These are phyloP conservation scores for Cassiopea andromeda DNA, from an alignment of 30 jellyfish, hydroid and myxozoan genomes.

Conservation along the genomic window DNA sequence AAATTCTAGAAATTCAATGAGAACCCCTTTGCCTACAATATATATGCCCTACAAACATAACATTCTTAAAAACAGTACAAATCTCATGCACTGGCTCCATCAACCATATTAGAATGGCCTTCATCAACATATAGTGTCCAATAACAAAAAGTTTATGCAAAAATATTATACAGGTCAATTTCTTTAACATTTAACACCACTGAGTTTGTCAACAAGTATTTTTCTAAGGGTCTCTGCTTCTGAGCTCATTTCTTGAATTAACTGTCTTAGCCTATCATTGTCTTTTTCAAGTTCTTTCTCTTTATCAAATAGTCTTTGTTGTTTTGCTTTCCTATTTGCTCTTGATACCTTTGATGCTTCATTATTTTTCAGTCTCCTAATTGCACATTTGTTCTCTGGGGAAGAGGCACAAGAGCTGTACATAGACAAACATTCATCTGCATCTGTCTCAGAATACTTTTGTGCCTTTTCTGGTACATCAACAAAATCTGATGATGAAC, in stretches of 20 bases:
- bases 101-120: too few species aligned
- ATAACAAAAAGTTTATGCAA: too few species aligned
- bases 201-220: slow-evolving; percentile 62
- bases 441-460: slow-evolving; percentile 28
- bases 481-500: not conserved
- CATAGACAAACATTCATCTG: slow-evolving; percentile 31
- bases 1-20: too few species aligned
- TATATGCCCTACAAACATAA: too few species aligned
- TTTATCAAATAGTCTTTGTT: slow-evolving; percentile 46
- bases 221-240: slow-evolving; percentile 76
- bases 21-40: too few species aligned
- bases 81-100: too few species aligned
- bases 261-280: slow-evolving; percentile 66
- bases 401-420: slow-evolving; percentile 67
- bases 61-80: too few species aligned
- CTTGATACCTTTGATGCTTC: slow-evolving; percentile 85
- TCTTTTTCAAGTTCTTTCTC: slow-evolving; percentile 75
- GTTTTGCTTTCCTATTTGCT: slow-evolving; percentile 74
- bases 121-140: not conserved
- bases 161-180: too few species aligned
- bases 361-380: slow-evolving; percentile 76
- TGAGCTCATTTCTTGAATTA: slow-evolving; percentile 67
- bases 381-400: slow-evolving; percentile 41
- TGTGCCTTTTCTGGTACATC: slow-evolving; percentile 16
- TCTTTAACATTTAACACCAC: slow-evolving; percentile 3